Evolutionary conservation across 2,888 invertebrate genomes (phyloP).

Genomic region (Hirtodrosophila histrioides): DNA sequence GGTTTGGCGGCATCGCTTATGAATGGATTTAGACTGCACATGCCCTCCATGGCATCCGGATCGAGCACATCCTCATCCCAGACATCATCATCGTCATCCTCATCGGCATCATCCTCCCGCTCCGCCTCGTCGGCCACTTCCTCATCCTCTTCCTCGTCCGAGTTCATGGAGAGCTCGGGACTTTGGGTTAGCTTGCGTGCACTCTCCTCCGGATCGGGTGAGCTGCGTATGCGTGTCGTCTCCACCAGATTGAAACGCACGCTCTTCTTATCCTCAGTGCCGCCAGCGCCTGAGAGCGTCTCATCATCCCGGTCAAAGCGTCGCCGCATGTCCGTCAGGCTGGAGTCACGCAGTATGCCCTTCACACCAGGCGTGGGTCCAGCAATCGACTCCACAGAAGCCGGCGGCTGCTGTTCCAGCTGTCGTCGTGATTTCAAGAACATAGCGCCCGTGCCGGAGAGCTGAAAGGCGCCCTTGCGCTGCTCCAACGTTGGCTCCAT

Average conservation of each 20-base stretch:
- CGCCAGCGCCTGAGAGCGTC: background rate
- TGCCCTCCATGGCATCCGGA: constrained; percentile 74
- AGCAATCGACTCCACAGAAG: background rate
- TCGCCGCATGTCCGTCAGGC: constrained; percentile 83
- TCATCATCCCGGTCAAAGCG: constrained; percentile 71
- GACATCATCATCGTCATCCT: constrained; percentile 72
- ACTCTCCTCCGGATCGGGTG: constrained; percentile 77
- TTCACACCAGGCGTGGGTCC: constrained; percentile 83
- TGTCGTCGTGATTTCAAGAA: constrained; percentile 86
- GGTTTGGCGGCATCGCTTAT: constrained; percentile 83
- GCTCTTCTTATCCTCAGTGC: constrained; percentile 89
- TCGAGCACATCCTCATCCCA: constrained; percentile 65
- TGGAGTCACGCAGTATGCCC: constrained; percentile 88
- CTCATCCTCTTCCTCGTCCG: constrained; percentile 76
- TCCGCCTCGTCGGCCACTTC: constrained; percentile 73
- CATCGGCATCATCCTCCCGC: constrained; percentile 55
- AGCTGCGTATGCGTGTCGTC: constrained; percentile 47
- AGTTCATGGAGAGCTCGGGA: constrained; percentile 78
- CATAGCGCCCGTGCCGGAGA: constrained; percentile 87
- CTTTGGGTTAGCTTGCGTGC: constrained; percentile 71
- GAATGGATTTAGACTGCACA: constrained; percentile 76
- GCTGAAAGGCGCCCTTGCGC: constrained; percentile 76
- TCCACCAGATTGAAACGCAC: constrained; percentile 87
- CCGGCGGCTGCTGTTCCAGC: constrained; percentile 46
- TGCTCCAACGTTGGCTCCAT: constrained; percentile 69